Evolutionary conservation across 2,888 invertebrate genomes (phyloP), one percentile per base, ranked within the genome.

Genomic region (Macaria liturata): DNA sequence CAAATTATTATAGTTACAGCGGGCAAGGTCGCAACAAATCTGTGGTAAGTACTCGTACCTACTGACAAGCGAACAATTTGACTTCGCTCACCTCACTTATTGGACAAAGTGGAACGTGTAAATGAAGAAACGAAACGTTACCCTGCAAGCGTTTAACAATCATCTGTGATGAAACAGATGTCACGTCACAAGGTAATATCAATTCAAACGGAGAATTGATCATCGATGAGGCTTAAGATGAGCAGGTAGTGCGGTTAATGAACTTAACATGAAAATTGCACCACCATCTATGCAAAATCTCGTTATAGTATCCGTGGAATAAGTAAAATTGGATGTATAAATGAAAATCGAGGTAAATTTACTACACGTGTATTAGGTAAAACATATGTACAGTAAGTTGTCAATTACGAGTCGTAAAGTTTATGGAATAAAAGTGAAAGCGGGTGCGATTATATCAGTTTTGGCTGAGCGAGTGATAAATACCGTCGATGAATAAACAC

Each of bases 91-190:
- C 85, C 86, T 88, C 74, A 70, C 77, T 87, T 78, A 89, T 88
- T 89, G 86, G 73, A 79, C 84, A 80, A 89, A 88, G 80, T 89
- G 87, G 88, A 83, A 86, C 88, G 88, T 87, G 88, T 80, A 84
- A 87, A 88, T 87, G 85, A 83, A 88, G 84, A 84, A 84, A 79
- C 80, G 78, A 84, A 84, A 81, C 80, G 76, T 77, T 78, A 79
- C 83, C 83, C 86, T 82, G 76, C 76, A 79, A 79, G 78, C 76
- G 78, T 83, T 86, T 85, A 83, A 86, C 83, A 78, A 77, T 72
- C 76, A 75, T 75, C 74, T 75, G 74, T 86, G 76, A 83, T 76
- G 80, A 81, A 85, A 86, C 76, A 77, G 70, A 81, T 81, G 81
- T 73, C 78, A 82, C 71, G 72, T 78, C 74, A 70, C 84, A 89